Conservation (phyloP, 92 coral and sea anemone genomes). For the Phenganax marumi region DNA sequence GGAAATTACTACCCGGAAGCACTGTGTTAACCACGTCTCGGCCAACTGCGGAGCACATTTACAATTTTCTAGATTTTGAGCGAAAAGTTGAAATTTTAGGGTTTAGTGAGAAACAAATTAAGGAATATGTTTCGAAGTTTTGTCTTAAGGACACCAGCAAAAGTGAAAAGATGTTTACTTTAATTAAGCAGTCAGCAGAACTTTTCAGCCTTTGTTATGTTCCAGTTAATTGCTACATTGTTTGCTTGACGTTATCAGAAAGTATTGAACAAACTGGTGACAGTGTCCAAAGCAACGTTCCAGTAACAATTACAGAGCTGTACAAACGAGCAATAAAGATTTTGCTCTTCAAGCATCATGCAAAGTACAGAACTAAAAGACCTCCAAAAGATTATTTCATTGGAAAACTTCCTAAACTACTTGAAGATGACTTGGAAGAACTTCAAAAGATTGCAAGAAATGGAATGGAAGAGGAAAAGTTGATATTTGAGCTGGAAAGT, state of each 20-base stretch:
- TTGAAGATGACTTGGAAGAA: not conserved
- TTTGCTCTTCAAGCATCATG: not conserved
- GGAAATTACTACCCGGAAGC: constrained; percentile 50
- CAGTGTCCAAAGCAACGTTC: not conserved
- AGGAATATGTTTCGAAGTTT: not conserved
- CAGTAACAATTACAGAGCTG: not conserved
- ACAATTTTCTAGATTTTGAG: constrained; percentile 17
- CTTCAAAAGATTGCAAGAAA: not conserved
- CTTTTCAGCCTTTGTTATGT: too few species aligned
- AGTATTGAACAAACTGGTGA: not conserved
- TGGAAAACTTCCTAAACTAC: not conserved
- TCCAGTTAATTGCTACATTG: too few species aligned
- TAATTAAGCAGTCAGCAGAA: constrained; percentile 8
- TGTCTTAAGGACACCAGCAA: constrained; percentile 5
- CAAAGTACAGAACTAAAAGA: not conserved
- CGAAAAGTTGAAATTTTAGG: constrained; percentile 57
- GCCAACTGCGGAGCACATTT: constrained; percentile 48
- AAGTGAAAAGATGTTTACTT: constrained; percentile 32
- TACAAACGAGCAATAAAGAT: too few species aligned
- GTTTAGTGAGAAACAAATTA: constrained; percentile 39
- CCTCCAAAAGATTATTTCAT: not conserved
- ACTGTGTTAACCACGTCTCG: constrained; percentile 58
- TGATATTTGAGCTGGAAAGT: not conserved
- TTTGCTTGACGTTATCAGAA: not conserved
- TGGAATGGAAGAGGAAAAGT: not conserved